These are phyloP conservation scores for Meiosimyza platycephala DNA, from an alignment of 2,888 invertebrate species.

Conservation along the genomic window DNA sequence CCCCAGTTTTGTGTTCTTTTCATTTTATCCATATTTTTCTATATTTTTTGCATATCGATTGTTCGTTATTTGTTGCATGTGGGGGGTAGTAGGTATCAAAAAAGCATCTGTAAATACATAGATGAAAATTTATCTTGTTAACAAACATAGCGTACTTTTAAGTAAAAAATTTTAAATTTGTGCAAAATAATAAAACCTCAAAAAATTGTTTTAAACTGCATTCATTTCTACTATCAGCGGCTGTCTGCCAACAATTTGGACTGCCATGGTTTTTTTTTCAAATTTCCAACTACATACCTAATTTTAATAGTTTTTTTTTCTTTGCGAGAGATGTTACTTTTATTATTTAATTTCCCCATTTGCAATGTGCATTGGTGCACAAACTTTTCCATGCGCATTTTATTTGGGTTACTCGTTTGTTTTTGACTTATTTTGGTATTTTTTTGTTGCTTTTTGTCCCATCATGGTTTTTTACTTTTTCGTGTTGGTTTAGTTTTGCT, in stretches of 20 bases:
- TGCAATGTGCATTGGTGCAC: not conserved
- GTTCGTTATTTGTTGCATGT: slow-evolving; percentile 27
- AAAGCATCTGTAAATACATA: slow-evolving; percentile 31
- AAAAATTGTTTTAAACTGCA: not conserved
- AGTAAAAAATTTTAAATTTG: not conserved
- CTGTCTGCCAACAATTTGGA: not conserved
- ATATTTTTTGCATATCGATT: slow-evolving; percentile 16
- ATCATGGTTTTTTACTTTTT: not conserved
- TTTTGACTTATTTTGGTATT: not conserved
- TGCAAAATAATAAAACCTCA: too few species aligned
- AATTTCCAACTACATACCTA: not conserved
- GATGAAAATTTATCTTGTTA: slow-evolving; percentile 29
- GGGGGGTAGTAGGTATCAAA: not conserved
- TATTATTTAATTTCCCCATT: not conserved
- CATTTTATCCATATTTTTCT: slow-evolving; percentile 1
- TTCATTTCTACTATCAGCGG: not conserved
- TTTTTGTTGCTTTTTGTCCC: not conserved
- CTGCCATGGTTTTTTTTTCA: not conserved
- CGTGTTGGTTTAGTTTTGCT: not conserved
- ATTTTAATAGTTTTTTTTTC: not conserved
- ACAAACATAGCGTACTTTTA: slow-evolving; percentile 5
- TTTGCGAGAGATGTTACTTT: too few species aligned
- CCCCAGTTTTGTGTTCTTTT: slow-evolving; percentile 12
- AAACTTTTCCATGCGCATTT: slow-evolving; percentile 7
- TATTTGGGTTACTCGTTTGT: slow-evolving; percentile 30